phyloP scores from a whole-genome alignment of 2,888 invertebrate genomes.

The Agonopterix arenella region DNA sequence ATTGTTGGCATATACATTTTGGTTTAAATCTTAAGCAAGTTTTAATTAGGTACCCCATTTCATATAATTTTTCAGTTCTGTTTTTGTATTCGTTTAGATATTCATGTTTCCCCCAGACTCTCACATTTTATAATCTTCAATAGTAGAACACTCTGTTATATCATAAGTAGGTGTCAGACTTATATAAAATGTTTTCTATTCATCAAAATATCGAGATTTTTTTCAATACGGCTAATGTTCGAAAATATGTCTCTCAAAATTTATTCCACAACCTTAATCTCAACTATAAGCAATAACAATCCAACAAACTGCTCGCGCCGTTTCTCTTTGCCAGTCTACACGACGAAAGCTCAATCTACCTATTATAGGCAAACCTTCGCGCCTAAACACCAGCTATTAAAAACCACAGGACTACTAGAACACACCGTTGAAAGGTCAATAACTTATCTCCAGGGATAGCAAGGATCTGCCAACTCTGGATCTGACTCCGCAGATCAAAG shows the following conservation, averaged over 20 bases:
- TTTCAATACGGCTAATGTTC: conserved; percentile 63
- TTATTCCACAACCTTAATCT: conserved; percentile 71
- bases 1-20: conserved; percentile 26
- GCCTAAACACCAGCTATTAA: conserved; percentile 37
- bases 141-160: conserved; percentile 16
- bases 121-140: conserved; percentile 20
- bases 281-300: conserved; percentile 68
- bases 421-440: conserved; percentile 28
- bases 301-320: conserved; percentile 46
- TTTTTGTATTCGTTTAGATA: conserved; percentile 1
- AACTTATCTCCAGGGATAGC: conserved; percentile 46
- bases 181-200: conserved; percentile 39
- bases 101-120: neutral
- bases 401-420: conserved; percentile 36
- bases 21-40: conserved; percentile 9
- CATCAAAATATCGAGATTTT: conserved; percentile 60
- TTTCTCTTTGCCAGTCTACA: conserved; percentile 34
- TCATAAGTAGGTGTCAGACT: conserved; percentile 58
- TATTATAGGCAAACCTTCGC: conserved; percentile 14
- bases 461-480: conserved; percentile 55
- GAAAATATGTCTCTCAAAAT: conserved; percentile 73
- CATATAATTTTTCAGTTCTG: neutral
- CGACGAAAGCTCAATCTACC: conserved; percentile 36
- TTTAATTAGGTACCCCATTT: conserved; percentile 2
- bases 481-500: conserved; percentile 72